Conservation (phyloP, 2,888 invertebrate genomes). For the Drosophila nigricruria region DNA sequence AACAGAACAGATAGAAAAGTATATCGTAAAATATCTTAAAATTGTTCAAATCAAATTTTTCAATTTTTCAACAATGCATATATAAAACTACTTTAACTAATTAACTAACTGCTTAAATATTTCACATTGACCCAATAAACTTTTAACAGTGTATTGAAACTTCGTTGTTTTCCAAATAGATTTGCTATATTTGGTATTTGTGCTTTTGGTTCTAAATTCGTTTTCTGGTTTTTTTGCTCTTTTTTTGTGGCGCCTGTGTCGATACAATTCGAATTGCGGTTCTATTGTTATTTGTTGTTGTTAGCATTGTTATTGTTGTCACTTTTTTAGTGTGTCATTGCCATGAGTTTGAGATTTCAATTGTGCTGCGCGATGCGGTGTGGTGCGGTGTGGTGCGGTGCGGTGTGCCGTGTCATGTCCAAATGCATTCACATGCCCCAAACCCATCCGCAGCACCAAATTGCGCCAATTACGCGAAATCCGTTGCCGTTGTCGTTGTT, state of each 20-base stretch:
- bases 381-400: constrained; percentile 25
- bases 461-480: constrained; percentile 71
- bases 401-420: constrained; percentile 45
- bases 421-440: constrained; percentile 46
- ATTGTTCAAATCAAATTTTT: too few relatives aligned
- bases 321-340: constrained; percentile 77
- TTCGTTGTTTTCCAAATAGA: constrained; percentile 10
- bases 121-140: too few relatives aligned
- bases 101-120: too few relatives aligned
- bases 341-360: constrained; percentile 73
- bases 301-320: constrained; percentile 58
- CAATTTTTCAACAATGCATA: too few relatives aligned
- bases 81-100: too few relatives aligned
- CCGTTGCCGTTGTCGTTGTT: constrained; percentile 52
- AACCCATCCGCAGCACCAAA: constrained; percentile 56
- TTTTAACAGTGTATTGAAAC: constrained; percentile 12
- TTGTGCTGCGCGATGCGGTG: constrained; percentile 35
- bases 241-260: constrained; percentile 49
- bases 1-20: too few relatives aligned
- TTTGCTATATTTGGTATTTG: constrained; percentile 3
- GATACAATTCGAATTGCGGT: constrained; percentile 66
- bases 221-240: constrained; percentile 11
- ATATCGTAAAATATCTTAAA: too few relatives aligned
- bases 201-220: not conserved
- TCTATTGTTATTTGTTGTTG: constrained; percentile 60